Conservation (phyloP, 1,140 invertebrate species). For the Augochlora pura region DNA sequence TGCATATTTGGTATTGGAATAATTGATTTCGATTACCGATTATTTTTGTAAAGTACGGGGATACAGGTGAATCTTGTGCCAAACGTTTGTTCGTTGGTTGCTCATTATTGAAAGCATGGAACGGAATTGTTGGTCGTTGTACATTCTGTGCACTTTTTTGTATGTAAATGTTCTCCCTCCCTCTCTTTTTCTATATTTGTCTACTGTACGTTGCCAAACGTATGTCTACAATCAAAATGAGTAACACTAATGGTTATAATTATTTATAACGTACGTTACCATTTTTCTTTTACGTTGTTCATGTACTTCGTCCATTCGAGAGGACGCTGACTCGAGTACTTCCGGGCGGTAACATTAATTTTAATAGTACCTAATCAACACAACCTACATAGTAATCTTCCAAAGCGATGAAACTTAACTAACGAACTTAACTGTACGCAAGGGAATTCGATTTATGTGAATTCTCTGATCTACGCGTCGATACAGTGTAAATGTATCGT, state of each 20-base stretch:
- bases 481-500: conserved; percentile 19
- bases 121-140: conserved; percentile 17
- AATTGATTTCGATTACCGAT: conserved; percentile 4
- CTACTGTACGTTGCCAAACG: conserved; percentile 11
- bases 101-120: background rate
- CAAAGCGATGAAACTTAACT: conserved; percentile 11
- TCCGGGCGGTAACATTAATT: background rate
- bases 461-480: conserved; percentile 20
- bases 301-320: conserved; percentile 17
- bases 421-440: conserved; percentile 18
- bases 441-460: conserved; percentile 8
- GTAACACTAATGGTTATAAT: conserved; percentile 21
- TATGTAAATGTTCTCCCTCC: too few relatives aligned
- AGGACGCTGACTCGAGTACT: conserved; percentile 11
- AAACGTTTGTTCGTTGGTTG: conserved; percentile 27
- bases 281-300: conserved; percentile 15
- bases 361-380: conserved; percentile 22
- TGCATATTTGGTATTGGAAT: background rate
- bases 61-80: conserved; percentile 18
- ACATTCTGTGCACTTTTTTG: conserved; percentile 9
- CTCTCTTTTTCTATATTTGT: background rate
- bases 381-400: background rate
- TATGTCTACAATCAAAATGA: background rate
- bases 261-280: conserved; percentile 27
- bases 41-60: conserved; percentile 1